These are phyloP conservation scores for Gastrophryne carolinensis DNA, from an alignment of 2,797 vertebrate genomes.

Conservation along the genomic window DNA sequence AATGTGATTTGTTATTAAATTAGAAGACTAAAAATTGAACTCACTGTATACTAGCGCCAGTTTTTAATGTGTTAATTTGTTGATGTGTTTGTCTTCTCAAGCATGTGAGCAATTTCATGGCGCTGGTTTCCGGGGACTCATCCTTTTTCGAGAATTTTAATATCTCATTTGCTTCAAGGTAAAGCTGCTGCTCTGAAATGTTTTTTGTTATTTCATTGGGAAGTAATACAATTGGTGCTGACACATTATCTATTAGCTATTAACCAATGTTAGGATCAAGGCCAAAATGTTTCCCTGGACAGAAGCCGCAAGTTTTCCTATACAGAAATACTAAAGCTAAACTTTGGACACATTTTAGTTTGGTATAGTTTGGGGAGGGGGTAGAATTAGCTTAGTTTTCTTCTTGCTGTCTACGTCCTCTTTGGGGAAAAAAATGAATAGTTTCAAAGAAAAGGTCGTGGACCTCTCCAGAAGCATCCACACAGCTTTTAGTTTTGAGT, in stretches of 20 bases:
- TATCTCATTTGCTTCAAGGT: background rate
- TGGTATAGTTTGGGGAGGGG: no score
- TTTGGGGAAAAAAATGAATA: no score
- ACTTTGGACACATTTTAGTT: no score
- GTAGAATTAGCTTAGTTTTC: no score
- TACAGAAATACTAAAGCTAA: background rate
- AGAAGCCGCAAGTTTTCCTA: background rate
- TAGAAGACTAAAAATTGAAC: constrained; percentile 6
- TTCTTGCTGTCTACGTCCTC: no score
- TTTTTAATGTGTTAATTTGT: background rate
- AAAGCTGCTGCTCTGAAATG: background rate
- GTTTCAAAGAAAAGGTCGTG: no score
- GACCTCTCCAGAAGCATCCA: no score
- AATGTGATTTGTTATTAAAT: background rate
- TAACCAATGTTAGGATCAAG: no score
- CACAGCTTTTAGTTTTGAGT: no score
- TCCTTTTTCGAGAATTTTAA: background rate
- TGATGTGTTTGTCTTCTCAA: constrained; percentile 3
- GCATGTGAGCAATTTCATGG: background rate
- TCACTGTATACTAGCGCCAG: background rate
- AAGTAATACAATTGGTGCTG: no score
- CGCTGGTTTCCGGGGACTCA: background rate
- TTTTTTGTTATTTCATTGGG: background rate
- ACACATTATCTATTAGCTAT: no score
- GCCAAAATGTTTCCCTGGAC: no score